These are phyloP conservation scores for Saguinus midas DNA, from an alignment of 2,113 vertebrate species.

Conservation along the genomic window DNA sequence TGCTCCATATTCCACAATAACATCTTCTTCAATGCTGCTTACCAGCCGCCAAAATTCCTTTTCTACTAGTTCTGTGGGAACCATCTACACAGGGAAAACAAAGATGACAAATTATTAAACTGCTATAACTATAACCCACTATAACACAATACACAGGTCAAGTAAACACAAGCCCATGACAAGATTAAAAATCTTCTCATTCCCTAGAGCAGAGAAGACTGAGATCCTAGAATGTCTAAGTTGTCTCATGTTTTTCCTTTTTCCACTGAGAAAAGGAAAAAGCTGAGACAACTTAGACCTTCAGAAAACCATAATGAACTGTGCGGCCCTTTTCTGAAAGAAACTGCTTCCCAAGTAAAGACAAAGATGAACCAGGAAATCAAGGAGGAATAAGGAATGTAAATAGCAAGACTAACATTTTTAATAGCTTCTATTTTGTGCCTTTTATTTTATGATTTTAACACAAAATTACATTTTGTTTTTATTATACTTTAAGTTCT, in stretches of 20 bases:
- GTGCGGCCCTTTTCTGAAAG: neutral
- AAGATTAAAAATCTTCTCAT: neutral
- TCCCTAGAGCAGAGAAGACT: conserved; percentile 7
- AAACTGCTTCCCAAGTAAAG: neutral
- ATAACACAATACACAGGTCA: conserved; percentile 4
- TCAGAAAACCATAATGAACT: conserved; percentile 31
- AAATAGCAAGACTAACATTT: neutral
- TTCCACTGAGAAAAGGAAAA: conserved; percentile 13
- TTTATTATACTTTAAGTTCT: too few relatives aligned
- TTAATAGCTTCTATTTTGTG: too few relatives aligned
- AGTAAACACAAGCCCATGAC: neutral
- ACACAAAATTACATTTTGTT: too few relatives aligned
- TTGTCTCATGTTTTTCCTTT: neutral
- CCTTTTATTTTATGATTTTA: too few relatives aligned
- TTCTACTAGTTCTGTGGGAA: conserved; percentile 97
- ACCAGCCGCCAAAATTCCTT: conserved; percentile 99
- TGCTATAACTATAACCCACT: neutral
- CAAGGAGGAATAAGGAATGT: neutral
- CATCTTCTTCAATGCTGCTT: conserved; percentile 98
- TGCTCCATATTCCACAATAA: conserved; percentile 98
- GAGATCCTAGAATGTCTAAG: neutral
- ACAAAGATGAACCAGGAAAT: conserved; percentile 18
- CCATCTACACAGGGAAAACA: conserved; percentile 88
- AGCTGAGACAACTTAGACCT: neutral
- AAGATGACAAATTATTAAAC: conserved; percentile 27